Base-by-base conservation (phyloP, 2,113 vertebrate species). In the Salvelinus fontinalis region DNA sequence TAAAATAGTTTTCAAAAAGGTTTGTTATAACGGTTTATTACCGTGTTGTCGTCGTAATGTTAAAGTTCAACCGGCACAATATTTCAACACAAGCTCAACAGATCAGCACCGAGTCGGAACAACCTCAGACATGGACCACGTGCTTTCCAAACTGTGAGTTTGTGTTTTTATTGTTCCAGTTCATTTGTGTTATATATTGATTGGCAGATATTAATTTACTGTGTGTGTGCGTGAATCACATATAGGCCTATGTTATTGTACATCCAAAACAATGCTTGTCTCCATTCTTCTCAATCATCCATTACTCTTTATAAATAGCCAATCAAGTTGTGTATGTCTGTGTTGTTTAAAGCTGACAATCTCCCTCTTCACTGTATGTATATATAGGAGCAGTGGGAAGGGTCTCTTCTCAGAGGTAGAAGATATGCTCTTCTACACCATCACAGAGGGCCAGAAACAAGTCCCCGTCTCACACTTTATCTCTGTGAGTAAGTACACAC, bases 341-440 rank as follows among this genome's bases (percentile, higher is more conserved):
- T 62, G 29, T 68, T 34, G 20, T 20, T n/a, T 34, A 9, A 29
- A n/a, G 6, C 29, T 9, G 18, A 54, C 5, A 2, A 9, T 29
- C 39, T 5, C 34, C 4, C 12, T 16, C 29, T 34, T 44, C 39
- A 44, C 39, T 44, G 39, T 68, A 18, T 68, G 16, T 68, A 7
- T 7, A 59, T 67, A 62, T 83, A 95, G 94, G 84, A 84, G 83
- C 2, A 4, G 76, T 0, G 76, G 86, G 68, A 90, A 82, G 78
- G 77, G 89, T 71, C 90, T 92, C 73, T 89, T 93, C 75, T 91
- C 90, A 11, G 92, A 91, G 71, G 90, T 96, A 78, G 95, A 94
- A 16, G 92, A 95, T 71, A 91, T 95, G 89, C 94, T 96, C 48
- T 96, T 95, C 90, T 94, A 96, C 88, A 95, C 94, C 29, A 92